Evolutionary conservation across 2,888 invertebrate genomes (phyloP).

Genomic region (Leptinotarsa haldemani): DNA sequence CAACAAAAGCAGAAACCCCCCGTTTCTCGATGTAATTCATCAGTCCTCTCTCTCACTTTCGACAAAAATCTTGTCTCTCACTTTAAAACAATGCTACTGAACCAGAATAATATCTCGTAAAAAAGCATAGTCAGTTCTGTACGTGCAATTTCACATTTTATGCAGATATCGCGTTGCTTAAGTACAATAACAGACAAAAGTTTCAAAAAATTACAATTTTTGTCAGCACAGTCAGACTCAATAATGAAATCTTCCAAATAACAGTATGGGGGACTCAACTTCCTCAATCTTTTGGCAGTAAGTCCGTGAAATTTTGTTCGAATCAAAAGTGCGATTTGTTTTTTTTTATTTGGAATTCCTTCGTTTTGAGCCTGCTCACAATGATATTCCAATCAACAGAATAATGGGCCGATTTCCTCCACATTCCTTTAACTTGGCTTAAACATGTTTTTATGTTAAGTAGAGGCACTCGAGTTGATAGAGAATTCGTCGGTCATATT

Average conservation of each 20-base stretch:
- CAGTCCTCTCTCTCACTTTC: constrained; percentile 51
- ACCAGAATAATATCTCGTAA: constrained; percentile 36
- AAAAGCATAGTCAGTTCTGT: constrained; percentile 39
- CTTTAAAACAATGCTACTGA: constrained; percentile 29
- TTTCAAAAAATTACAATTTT: constrained; percentile 26
- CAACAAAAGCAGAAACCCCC: constrained; percentile 49
- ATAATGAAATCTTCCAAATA: neutral
- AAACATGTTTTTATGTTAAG: constrained; percentile 40
- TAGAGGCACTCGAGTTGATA: constrained; percentile 76
- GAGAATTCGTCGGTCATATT: constrained; percentile 61
- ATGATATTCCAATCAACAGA: constrained; percentile 13
- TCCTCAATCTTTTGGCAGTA: neutral
- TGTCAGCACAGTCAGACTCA: neutral
- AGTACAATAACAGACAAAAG: constrained; percentile 39
- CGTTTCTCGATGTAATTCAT: constrained; percentile 54
- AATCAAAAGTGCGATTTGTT: neutral
- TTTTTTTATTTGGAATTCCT: neutral
- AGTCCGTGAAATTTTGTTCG: neutral
- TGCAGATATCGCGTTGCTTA: constrained; percentile 32
- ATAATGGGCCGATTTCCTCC: constrained; percentile 13
- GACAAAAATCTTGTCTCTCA: constrained; percentile 26
- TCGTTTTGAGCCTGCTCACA: neutral
- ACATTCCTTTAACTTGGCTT: constrained; percentile 32
- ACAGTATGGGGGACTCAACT: neutral
- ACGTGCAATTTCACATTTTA: constrained; percentile 22